Evolutionary conservation across 2,888 invertebrate genomes (phyloP), one percentile per base, ranked within the genome.

Genomic region (Drosophila mettleri): DNA sequence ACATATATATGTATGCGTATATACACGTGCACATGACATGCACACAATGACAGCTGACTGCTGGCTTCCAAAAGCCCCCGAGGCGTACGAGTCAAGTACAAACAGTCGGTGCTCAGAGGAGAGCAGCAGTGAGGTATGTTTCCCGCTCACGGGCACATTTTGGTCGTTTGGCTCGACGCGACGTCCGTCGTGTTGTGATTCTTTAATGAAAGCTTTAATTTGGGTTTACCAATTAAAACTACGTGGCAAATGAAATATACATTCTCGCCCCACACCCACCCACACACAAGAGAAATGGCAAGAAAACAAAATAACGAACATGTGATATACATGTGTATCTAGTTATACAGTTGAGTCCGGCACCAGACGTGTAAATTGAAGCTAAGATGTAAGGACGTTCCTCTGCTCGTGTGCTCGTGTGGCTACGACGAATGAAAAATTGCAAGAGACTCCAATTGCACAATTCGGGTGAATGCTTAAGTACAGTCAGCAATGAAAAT

Each of bases 191-290:
- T 78, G 87, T 86, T 84, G 87, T 85, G 85, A 85, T 86, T 86
- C 85, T 88, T 88, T 84, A 88, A 86, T 86, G 88, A 84, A 88
- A 88, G 85, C 85, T 86, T 86, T 88, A 86, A 86, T 86, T 86
- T 86, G 88, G 87, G 85, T 69, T 86, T 86, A 75, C 85, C 85
- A 86, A 86, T 86, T 86, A 88, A 85, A 88, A 86, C 77, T 86
- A 86, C 87, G 88, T 88, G 85, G 88, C 84, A 72, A 86, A 86
- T 86, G 88, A 86, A 86, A 88, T 86, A 83, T 76, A 86, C 88
- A 82, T 82, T 68, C 66, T 66, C 54, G 36, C 59, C 58, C 57
- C 31, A 58, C 39, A 36, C 34, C n/a, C 34, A 45, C 43, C 10
- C 20, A 20, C 43, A 48, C 48, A 33, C 79, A 76, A 64, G 69